Evolutionary conservation across 2,888 invertebrate species (phyloP).

Genomic region (Baronia brevicornis): DNA sequence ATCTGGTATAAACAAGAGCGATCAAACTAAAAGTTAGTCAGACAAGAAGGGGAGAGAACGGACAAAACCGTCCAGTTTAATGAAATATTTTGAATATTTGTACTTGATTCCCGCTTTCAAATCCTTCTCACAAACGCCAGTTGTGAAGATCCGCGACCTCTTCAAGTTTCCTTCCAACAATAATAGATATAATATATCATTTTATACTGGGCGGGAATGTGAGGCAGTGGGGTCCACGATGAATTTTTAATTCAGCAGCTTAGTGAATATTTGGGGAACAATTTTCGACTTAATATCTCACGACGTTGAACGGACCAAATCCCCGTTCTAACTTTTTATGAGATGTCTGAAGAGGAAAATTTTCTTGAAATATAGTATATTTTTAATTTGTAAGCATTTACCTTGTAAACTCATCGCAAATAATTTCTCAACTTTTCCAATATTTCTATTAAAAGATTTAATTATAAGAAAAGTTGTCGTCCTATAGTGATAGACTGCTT

Average conservation of each 20-base stretch:
- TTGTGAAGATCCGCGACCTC: slow-evolving; percentile 22
- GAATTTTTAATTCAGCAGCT: slow-evolving; percentile 51
- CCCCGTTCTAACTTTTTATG: slow-evolving; percentile 29
- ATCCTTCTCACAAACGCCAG: slow-evolving; percentile 27
- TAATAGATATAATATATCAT: slow-evolving; percentile 13
- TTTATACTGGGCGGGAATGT: slow-evolving; percentile 26
- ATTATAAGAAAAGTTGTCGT: too few relatives aligned
- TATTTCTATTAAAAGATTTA: too few relatives aligned
- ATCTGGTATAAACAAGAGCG: slow-evolving; percentile 14
- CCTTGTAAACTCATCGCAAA: too few relatives aligned
- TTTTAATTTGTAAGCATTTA: slow-evolving; percentile 14
- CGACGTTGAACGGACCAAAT: slow-evolving; percentile 23
- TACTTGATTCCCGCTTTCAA: slow-evolving; percentile 49
- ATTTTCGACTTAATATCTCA: slow-evolving; percentile 42
- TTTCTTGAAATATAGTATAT: slow-evolving; percentile 9
- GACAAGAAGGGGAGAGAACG: slow-evolving; percentile 38
- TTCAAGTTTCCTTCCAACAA: neutral
- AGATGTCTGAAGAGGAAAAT: slow-evolving; percentile 22
- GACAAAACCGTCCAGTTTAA: slow-evolving; percentile 46
- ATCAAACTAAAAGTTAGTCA: slow-evolving; percentile 19
- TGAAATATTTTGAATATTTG: slow-evolving; percentile 69
- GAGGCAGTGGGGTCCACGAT: slow-evolving; percentile 23
- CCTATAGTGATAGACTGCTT: too few relatives aligned
- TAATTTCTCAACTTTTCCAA: neutral
- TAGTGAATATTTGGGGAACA: slow-evolving; percentile 43